Base-by-base conservation (phyloP, 2,113 vertebrate species). In the Hoplias malabaricus region DNA sequence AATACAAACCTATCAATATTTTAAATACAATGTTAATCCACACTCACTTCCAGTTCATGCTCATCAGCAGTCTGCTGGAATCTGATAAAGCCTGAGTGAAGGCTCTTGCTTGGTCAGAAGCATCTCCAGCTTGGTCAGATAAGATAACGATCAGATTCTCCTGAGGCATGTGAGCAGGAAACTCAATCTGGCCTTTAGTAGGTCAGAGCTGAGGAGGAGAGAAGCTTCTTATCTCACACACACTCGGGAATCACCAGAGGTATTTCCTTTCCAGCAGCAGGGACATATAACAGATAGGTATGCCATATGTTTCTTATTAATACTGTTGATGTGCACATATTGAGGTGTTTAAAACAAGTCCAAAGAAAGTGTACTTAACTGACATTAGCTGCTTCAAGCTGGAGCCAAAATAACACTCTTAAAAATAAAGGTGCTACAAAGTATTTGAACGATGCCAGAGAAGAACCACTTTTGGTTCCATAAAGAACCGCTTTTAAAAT, bases 51-150 rank as follows among this genome's bases (percentile, higher is more conserved):
- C 68, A 34, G 19, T 19, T 21, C 33, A 36, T 56, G 23, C 13
- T 12, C 27, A 63, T 63, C 31, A 36, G 31, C 34, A 21, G 7
- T 36, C 31, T 61, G 5, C 59, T 21, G 59, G 0, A n/a, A 43
- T 33, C 21, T 67, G 33, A 31, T 7, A 40, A 21, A 29, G 36
- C 40, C 38, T 31, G 12, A 46, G 8, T 31, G 9, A 34, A 48
- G 48, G 8, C 61, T 66, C 54, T 65, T 74, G 50, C 50, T 34
- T 75, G 46, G 48, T 81, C 80, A 78, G 43, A 46, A 48, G 5
- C 5, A 38, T 69, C 46, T 68, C n/a, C n/a, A 81, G 67, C 14
- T 61, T 27, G 73, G 43, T 23, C 46, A 34, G 75, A 69, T 78
- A 53, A 63, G 70, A 78, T 69, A 54, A 14, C 38, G 43, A 79